These are phyloP conservation scores for Scaptomyza caliginosa DNA, from an alignment of 2,888 invertebrate species.

Conservation along the genomic window DNA sequence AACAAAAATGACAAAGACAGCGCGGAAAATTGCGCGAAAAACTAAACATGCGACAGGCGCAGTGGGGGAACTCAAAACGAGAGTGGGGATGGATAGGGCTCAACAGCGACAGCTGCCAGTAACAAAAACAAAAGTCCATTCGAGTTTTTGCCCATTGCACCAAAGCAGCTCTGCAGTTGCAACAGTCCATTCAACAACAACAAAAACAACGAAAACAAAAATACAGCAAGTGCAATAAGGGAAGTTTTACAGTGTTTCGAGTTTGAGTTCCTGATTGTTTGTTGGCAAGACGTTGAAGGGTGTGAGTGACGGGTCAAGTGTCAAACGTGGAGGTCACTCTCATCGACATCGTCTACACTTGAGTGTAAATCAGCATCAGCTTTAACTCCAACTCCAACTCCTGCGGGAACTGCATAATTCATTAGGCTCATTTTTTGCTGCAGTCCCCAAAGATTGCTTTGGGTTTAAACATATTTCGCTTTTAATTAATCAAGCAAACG, in stretches of 20 bases:
- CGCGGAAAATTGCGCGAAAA: slow-evolving; percentile 81
- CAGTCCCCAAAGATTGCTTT: slow-evolving; percentile 54
- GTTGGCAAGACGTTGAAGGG: slow-evolving; percentile 2
- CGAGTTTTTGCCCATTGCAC: slow-evolving; percentile 60
- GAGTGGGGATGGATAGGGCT: background rate
- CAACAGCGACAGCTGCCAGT: slow-evolving; percentile 60
- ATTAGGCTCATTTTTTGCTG: slow-evolving; percentile 46
- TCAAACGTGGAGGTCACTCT: slow-evolving; percentile 27
- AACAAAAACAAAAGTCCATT: slow-evolving; percentile 66
- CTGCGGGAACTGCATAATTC: slow-evolving; percentile 55
- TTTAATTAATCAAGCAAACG: slow-evolving; percentile 74
- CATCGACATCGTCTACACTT: slow-evolving; percentile 29
- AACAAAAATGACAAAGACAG: slow-evolving; percentile 66
- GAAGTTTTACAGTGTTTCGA: slow-evolving; percentile 9
- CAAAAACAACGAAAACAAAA: slow-evolving; percentile 40
- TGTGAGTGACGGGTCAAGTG: slow-evolving; percentile 34
- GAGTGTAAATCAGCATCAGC: slow-evolving; percentile 50
- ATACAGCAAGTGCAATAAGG: slow-evolving; percentile 61
- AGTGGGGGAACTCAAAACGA: background rate
- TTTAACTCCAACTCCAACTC: slow-evolving; percentile 9
- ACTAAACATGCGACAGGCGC: slow-evolving; percentile 65
- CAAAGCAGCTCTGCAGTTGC: slow-evolving; percentile 61
- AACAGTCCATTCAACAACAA: slow-evolving; percentile 29
- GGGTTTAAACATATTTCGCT: slow-evolving; percentile 70
- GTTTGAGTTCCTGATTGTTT: slow-evolving; percentile 12